These are phyloP conservation scores for Sinopyrophorus schimmeli DNA, from an alignment of 2,888 invertebrate species.

Conservation along the genomic window DNA sequence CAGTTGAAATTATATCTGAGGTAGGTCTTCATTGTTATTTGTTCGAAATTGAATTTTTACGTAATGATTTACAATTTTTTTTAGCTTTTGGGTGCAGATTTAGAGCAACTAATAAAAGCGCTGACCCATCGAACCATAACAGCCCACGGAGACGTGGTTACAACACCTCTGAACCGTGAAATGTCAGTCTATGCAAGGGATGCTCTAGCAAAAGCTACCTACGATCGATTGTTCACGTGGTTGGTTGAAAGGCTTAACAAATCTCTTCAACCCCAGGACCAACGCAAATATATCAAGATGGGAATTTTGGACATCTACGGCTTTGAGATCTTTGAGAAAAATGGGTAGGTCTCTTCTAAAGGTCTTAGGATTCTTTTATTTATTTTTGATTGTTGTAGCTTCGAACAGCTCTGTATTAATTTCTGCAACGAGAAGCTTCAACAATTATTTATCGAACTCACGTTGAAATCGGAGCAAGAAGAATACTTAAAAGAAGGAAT, in stretches of 20 bases:
- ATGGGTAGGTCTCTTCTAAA: conserved; percentile 62
- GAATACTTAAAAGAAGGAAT: conserved; percentile 91
- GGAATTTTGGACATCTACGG: conserved; percentile 94
- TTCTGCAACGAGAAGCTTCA: conserved; percentile 95
- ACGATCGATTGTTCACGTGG: conserved; percentile 91
- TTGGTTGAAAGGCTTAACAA: conserved; percentile 79
- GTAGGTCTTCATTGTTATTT: conserved; percentile 53
- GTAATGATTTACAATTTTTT: neutral
- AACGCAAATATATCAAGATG: conserved; percentile 70
- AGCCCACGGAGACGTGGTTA: conserved; percentile 81
- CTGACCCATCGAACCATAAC: conserved; percentile 85
- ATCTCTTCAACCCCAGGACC: conserved; percentile 65
- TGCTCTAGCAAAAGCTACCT: conserved; percentile 88
- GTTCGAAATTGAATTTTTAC: neutral
- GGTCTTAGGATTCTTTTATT: neutral
- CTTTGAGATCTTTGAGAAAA: conserved; percentile 89
- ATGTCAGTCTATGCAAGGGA: conserved; percentile 85
- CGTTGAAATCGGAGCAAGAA: conserved; percentile 89
- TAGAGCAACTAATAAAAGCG: conserved; percentile 67
- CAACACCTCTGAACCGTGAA: conserved; percentile 77
- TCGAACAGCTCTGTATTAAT: conserved; percentile 93
- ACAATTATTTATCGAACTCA: conserved; percentile 90
- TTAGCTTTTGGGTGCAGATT: conserved; percentile 66
- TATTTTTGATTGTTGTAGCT: conserved; percentile 58
- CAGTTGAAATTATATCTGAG: conserved; percentile 67